Evolutionary conservation across 1,140 invertebrate genomes (phyloP).

Genomic region (Neuroterus valhalla): DNA sequence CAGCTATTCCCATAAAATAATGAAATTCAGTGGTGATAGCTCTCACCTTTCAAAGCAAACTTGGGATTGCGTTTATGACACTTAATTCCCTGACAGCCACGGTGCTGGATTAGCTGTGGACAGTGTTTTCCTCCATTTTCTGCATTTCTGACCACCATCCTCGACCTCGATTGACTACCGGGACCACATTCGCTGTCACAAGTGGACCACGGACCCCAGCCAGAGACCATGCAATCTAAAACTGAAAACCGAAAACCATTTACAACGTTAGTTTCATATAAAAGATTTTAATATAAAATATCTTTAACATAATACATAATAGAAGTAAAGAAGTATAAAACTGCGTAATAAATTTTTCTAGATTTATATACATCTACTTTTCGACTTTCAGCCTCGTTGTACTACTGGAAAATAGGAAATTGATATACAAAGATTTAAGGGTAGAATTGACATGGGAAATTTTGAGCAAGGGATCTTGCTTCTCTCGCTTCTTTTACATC

Average conservation of each 20-base stretch:
- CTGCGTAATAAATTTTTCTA: too few relatives aligned
- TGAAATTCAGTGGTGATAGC: slow-evolving; percentile 31
- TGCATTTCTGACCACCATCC: slow-evolving; percentile 79
- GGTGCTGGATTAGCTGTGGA: slow-evolving; percentile 83
- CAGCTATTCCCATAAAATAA: neutral
- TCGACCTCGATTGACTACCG: slow-evolving; percentile 83
- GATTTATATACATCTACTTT: too few relatives aligned
- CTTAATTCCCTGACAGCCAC: slow-evolving; percentile 84
- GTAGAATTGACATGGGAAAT: too few relatives aligned
- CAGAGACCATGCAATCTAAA: slow-evolving; percentile 85
- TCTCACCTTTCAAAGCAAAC: slow-evolving; percentile 82
- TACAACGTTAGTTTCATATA: neutral
- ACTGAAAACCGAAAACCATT: slow-evolving; percentile 75
- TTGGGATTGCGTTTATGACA: slow-evolving; percentile 82
- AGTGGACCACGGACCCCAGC: slow-evolving; percentile 87
- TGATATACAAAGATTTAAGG: too few relatives aligned
- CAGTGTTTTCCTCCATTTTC: slow-evolving; percentile 87
- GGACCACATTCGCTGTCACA: slow-evolving; percentile 87
- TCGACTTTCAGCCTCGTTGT: too few relatives aligned
- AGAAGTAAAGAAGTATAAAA: too few relatives aligned
- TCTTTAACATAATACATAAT: too few relatives aligned
- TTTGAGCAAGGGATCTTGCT: too few relatives aligned
- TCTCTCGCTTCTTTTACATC: too few relatives aligned
- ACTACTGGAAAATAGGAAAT: too few relatives aligned
- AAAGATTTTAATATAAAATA: neutral